phyloP scores from a whole-genome alignment of 2,797 vertebrate genomes.

The Staurois parvus region DNA sequence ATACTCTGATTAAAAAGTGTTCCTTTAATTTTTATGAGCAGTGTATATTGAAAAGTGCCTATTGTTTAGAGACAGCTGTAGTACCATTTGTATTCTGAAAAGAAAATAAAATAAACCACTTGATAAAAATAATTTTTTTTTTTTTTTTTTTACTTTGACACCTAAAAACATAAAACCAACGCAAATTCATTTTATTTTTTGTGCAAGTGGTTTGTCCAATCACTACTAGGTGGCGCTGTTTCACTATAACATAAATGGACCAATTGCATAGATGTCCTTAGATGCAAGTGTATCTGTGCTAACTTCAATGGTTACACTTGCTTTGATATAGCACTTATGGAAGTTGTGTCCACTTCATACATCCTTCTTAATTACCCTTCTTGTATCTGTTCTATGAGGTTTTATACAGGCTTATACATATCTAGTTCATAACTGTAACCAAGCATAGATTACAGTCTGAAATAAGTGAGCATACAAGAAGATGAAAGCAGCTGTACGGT shows the following conservation, averaged over 20 bases:
- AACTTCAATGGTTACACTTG: neutral
- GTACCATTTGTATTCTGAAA: too few relatives aligned
- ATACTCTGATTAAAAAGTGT: too few relatives aligned
- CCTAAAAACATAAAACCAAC: too few relatives aligned
- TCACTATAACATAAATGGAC: neutral
- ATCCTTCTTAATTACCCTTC: conserved; percentile 2
- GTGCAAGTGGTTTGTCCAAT: too few relatives aligned
- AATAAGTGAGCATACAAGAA: too few relatives aligned
- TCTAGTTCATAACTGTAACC: neutral
- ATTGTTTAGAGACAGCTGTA: too few relatives aligned
- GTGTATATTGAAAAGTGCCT: too few relatives aligned
- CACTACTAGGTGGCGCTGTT: neutral
- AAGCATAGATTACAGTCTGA: neutral
- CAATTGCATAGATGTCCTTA: neutral
- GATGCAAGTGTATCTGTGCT: neutral
- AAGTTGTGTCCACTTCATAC: conserved; percentile 2
- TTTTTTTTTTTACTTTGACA: too few relatives aligned
- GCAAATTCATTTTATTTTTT: too few relatives aligned
- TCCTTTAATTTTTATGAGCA: too few relatives aligned
- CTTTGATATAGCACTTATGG: conserved; percentile 10
- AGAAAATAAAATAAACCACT: too few relatives aligned
- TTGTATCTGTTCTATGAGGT: neutral
- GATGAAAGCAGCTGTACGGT: neutral
- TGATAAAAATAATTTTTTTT: too few relatives aligned
- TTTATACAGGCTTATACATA: neutral